Evolutionary conservation across 2,113 vertebrate species (phyloP).

Genomic region (Pycnonotus jocosus): DNA sequence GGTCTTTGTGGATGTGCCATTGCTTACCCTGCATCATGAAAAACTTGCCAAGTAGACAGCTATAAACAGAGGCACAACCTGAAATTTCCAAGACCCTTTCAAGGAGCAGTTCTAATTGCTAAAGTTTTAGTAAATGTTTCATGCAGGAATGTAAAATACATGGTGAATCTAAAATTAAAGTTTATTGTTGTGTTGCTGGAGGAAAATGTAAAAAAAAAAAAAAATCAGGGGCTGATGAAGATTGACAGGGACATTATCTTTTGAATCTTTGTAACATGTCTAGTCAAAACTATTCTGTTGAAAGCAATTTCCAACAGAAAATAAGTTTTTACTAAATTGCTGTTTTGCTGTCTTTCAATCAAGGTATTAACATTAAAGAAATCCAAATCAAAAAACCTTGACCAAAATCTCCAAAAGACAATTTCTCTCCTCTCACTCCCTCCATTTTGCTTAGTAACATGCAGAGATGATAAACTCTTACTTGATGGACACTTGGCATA

Average conservation of each 20-base stretch:
- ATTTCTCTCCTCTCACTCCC: no score
- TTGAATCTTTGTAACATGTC: not conserved
- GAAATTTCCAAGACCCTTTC: not conserved
- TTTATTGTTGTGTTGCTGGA: not conserved
- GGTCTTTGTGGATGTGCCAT: no score
- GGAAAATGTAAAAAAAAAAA: not conserved
- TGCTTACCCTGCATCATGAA: not conserved
- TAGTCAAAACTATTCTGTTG: not conserved
- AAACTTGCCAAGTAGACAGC: not conserved
- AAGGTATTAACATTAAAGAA: not conserved
- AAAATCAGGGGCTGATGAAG: not conserved
- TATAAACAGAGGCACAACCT: not conserved
- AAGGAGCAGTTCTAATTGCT: not conserved
- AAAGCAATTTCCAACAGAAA: not conserved
- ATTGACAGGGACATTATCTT: not conserved
- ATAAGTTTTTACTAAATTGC: not conserved
- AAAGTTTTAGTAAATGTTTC: not conserved
- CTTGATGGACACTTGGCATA: not conserved
- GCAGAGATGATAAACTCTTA: not conserved
- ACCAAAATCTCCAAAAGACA: not conserved
- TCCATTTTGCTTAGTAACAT: not conserved
- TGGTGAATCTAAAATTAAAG: not conserved
- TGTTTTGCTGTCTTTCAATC: not conserved
- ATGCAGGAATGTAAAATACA: not conserved
- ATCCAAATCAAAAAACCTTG: fast-evolving